A percentile compares a stretch with the other conserved stretches of the same genome.
Evolutionary conservation across 2,888 invertebrate genomes (phyloP).

Genomic region (Actias luna): DNA sequence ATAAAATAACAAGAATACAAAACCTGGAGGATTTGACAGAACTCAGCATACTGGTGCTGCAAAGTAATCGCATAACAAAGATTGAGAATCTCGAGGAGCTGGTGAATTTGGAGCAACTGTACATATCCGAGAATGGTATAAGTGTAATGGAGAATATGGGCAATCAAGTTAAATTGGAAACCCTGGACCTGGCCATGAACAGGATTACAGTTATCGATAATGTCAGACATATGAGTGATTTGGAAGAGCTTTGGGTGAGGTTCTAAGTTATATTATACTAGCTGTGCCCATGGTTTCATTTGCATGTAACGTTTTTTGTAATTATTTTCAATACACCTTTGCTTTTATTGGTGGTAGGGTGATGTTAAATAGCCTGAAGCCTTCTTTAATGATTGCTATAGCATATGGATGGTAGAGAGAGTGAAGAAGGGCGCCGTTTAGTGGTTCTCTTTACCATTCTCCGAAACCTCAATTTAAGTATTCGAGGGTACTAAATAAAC

Average conservation of each 20-base stretch:
- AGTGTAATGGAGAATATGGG: conserved; percentile 88
- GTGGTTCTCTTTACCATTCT: too few relatives aligned
- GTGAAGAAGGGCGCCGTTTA: too few relatives aligned
- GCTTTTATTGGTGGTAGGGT: too few relatives aligned
- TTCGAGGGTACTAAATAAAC: too few relatives aligned
- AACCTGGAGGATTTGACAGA: conserved; percentile 88
- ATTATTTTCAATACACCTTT: too few relatives aligned
- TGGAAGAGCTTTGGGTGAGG: conserved; percentile 98
- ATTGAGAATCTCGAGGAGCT: conserved; percentile 92
- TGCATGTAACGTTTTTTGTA: too few relatives aligned
- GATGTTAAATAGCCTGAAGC: too few relatives aligned
- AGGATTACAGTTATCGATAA: conserved; percentile 90
- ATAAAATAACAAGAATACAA: conserved; percentile 94
- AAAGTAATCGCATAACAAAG: conserved; percentile 93
- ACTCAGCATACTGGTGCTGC: conserved; percentile 91
- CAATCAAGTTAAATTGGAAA: conserved; percentile 86
- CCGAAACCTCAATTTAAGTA: too few relatives aligned
- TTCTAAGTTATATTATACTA: conserved; percentile 15
- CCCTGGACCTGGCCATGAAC: conserved; percentile 95
- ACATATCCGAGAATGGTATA: conserved; percentile 96
- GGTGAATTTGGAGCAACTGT: conserved; percentile 90
- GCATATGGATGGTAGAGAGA: too few relatives aligned
- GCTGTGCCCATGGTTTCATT: too few relatives aligned
- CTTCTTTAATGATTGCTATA: too few relatives aligned
- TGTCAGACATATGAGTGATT: conserved; percentile 86